Conservation (phyloP, 2,888 invertebrate species). For the Erannis defoliaria region DNA sequence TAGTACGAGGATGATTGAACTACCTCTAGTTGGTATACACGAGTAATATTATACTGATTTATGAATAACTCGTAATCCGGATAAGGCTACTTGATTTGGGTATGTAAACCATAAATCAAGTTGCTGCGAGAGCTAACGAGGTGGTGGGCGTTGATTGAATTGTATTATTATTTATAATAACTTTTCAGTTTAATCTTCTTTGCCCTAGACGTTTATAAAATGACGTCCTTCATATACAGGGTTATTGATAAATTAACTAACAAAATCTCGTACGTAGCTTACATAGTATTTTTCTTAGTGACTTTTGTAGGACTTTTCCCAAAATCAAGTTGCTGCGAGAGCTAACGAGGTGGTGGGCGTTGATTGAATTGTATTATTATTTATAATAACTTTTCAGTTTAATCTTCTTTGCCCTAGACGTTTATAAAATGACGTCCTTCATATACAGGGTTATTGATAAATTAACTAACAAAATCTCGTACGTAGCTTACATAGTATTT, state of each 20-base stretch:
- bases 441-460: too few species aligned
- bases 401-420: too few species aligned
- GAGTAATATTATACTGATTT: slow-evolving; percentile 17
- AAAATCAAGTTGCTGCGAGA: not conserved
- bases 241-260: too few species aligned
- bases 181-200: too few species aligned
- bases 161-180: not conserved
- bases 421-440: too few species aligned
- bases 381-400: not conserved
- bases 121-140: not conserved
- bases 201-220: too few species aligned
- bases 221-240: too few species aligned
- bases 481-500: too few species aligned
- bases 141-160: not conserved
- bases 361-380: not conserved
- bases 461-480: too few species aligned
- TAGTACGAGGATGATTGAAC: slow-evolving; percentile 24
- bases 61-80: slow-evolving; percentile 13
- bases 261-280: too few species aligned
- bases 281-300: too few species aligned
- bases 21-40: slow-evolving; percentile 14
- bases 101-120: slow-evolving; percentile 2
- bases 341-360: not conserved
- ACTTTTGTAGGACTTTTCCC: too few species aligned
- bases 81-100: slow-evolving; percentile 9